Evolutionary conservation across 2,113 vertebrate species (phyloP).

Genomic region (Maccullochella peelii): DNA sequence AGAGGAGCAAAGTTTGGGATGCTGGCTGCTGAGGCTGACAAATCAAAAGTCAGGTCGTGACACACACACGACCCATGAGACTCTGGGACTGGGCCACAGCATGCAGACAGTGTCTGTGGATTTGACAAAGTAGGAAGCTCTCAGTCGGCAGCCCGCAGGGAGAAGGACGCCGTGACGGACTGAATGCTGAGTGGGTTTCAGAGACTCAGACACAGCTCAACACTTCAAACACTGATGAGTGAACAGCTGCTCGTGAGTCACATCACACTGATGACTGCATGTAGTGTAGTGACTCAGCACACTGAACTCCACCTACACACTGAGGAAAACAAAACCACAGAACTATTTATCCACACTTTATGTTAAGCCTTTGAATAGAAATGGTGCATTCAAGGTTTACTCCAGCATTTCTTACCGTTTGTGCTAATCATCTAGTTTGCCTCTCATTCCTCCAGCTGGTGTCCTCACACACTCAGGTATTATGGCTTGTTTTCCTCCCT

Average conservation of each 20-base stretch:
- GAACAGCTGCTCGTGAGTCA: neutral
- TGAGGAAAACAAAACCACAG: neutral
- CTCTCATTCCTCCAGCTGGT: neutral
- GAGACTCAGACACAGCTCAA: conserved; percentile 31
- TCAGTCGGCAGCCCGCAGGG: conserved; percentile 12
- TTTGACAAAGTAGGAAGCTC: conserved; percentile 54
- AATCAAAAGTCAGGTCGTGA: conserved; percentile 62
- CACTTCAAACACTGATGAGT: conserved; percentile 11
- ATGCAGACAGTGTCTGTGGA: conserved; percentile 42
- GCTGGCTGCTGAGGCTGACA: conserved; percentile 20
- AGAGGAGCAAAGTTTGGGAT: neutral
- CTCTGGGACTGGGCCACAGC: conserved; percentile 35
- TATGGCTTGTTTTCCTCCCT: neutral
- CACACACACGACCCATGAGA: conserved; percentile 59
- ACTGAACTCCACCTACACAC: neutral
- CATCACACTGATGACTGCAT: neutral
- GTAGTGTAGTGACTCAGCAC: neutral
- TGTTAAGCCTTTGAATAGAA: neutral
- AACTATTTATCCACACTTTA: neutral
- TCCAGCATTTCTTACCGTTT: neutral
- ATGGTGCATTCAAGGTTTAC: neutral
- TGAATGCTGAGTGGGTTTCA: conserved; percentile 46
- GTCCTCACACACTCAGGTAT: neutral
- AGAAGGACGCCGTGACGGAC: neutral
- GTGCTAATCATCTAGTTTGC: neutral